These are phyloP conservation scores for Capromys pilorides DNA, from an alignment of 2,797 vertebrate species.

Conservation along the genomic window DNA sequence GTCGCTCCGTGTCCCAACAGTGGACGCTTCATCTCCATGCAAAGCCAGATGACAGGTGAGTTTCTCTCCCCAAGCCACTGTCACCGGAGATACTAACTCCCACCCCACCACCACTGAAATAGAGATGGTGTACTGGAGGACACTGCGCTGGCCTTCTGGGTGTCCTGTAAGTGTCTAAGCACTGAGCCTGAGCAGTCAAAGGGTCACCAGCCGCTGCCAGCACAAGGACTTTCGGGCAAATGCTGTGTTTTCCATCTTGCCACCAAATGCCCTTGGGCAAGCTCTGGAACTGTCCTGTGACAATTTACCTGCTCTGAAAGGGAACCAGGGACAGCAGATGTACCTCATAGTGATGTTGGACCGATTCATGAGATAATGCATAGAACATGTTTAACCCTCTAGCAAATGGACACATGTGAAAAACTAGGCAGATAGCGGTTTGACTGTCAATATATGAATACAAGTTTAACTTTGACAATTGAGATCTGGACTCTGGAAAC, in stretches of 20 bases:
- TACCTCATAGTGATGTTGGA: no score
- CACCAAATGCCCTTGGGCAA: background rate
- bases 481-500: background rate
- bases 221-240: background rate
- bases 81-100: background rate
- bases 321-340: background rate
- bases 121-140: accelerated
- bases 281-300: accelerated
- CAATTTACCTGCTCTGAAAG: background rate
- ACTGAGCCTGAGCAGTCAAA: background rate
- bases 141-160: background rate
- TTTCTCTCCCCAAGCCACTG: background rate
- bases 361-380: background rate
- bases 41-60: background rate
- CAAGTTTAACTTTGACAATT: background rate
- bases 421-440: background rate
- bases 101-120: background rate
- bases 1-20: accelerated
- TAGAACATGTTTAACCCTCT: background rate
- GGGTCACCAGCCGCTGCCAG: background rate
- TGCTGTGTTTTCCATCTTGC: background rate
- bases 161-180: background rate
- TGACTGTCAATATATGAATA: background rate
- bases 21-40: accelerated
- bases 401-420: background rate